Evolutionary conservation across 2,888 invertebrate genomes (phyloP), one percentile per base, ranked within the genome.

Genomic region (Hemistola chrysoprasaria): DNA sequence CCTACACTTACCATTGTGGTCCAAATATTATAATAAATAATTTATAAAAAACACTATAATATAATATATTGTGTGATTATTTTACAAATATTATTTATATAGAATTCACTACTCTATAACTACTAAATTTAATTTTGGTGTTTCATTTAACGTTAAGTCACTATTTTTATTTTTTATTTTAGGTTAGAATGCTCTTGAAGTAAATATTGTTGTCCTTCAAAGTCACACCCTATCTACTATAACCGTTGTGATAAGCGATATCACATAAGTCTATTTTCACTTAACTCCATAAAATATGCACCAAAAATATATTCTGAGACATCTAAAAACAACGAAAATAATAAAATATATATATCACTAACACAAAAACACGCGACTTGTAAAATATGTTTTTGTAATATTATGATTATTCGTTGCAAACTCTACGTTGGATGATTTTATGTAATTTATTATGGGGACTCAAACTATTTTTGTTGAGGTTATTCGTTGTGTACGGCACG

Each of bases 401-500:
- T 56, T 62, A 46, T 49, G 44, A 50, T 53, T 26, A 68, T 84
- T 86, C 86, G 85, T 83, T 86, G 85, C 80, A 59, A 57, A 37
- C 51, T 66, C 60, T 73, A 62, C 59, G 57, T 69, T 63, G 59
- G 44, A 31, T 25, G 43, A 24, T 47, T 46, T 35, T 52, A 34
- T 24, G 25, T 8, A 22, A 22, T 57, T 62, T 65, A 66, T 59
- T 59, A 53, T 62, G 53, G 53, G 62, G 57, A 72, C 65, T 71
- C 63, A 71, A 53, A 56, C 64, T 68, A 64, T 67, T 67, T 65
- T 71, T 71, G 65, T 76, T 76, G 77, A 85, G 85, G 86, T 86
- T 87, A 85, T 82, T 85, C 83, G 85, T 84, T 84, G 86, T 84
- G 72, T 79, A 72, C 71, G 65, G 77, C 76, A 83, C 80, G 84